These are phyloP conservation scores for Eilema griseolum DNA, from an alignment of 2,888 invertebrate species.

Conservation along the genomic window DNA sequence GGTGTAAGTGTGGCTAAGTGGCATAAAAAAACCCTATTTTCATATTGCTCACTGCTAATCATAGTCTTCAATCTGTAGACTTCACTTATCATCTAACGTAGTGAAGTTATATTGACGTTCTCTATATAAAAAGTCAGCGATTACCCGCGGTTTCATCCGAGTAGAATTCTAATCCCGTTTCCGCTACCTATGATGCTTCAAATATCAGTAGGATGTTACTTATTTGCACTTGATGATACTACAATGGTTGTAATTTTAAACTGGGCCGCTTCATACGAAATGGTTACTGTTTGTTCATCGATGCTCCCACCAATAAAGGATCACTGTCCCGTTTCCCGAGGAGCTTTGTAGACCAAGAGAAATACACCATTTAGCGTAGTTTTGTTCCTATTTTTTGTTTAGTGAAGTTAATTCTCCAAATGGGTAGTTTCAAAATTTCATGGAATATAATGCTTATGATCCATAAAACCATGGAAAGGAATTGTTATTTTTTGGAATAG, in stretches of 20 bases:
- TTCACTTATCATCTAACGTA: too few species aligned
- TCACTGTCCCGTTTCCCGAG: background rate
- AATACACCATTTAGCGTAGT: background rate
- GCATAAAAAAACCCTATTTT: too few species aligned
- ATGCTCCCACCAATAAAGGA: background rate
- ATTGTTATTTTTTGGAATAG: too few species aligned
- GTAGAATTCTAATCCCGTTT: background rate
- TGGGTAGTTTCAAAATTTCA: too few species aligned
- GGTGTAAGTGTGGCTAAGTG: too few species aligned
- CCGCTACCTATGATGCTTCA: background rate
- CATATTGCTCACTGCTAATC: background rate
- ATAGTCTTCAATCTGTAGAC: too few species aligned
- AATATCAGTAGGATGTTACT: background rate
- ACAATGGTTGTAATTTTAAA: background rate
- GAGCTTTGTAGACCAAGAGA: background rate
- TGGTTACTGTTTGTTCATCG: background rate
- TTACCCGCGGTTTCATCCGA: background rate
- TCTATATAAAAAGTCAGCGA: background rate
- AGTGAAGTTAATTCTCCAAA: background rate
- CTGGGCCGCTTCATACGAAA: background rate
- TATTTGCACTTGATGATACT: too few species aligned
- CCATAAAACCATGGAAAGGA: too few species aligned
- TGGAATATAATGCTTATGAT: too few species aligned
- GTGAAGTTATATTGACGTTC: background rate
- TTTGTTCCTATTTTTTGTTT: background rate